A percentile compares a stretch with the other conserved stretches of the same genome.
phyloP scores from a whole-genome alignment of 2,113 vertebrate genomes.

The Colossoma macropomum region DNA sequence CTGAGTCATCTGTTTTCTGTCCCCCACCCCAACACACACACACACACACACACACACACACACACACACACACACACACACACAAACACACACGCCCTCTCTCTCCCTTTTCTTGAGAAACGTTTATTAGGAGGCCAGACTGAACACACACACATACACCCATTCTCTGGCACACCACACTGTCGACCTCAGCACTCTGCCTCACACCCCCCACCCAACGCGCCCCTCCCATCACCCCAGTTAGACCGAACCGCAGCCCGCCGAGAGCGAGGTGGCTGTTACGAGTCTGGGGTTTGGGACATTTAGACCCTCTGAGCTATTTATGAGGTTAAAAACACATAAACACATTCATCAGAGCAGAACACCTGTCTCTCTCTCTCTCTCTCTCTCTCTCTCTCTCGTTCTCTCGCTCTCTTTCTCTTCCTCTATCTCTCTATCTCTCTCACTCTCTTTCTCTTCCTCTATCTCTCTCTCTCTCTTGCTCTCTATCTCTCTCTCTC shows the following conservation, averaged over 20 bases:
- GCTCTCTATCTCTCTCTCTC: too few relatives aligned
- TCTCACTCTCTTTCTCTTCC: too few relatives aligned
- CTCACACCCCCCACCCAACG: neutral
- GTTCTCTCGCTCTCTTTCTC: neutral
- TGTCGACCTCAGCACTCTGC: too few relatives aligned
- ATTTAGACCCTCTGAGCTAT: neutral
- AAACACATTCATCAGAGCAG: conserved; percentile 16
- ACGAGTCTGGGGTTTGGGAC: conserved; percentile 43
- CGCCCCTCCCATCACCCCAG: conserved; percentile 19
- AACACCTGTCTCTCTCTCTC: neutral
- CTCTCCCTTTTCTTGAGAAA: conserved; percentile 3
- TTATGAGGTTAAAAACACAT: neutral
- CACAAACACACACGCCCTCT: neutral
- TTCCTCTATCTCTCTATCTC: too few relatives aligned
- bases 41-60: conserved; percentile 14
- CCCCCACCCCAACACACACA: neutral
- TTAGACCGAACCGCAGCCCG: conserved; percentile 25
- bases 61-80: neutral
- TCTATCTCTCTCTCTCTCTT: too few relatives aligned
- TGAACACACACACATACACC: conserved; percentile 31
- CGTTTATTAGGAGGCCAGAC: conserved; percentile 36
- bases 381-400: neutral
- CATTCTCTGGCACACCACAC: conserved; percentile 27
- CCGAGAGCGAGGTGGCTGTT: conserved; percentile 37
- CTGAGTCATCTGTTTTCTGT: neutral